Evolutionary conservation across 1,140 invertebrate genomes (phyloP).

Genomic region (Brachionus plicatilis): DNA sequence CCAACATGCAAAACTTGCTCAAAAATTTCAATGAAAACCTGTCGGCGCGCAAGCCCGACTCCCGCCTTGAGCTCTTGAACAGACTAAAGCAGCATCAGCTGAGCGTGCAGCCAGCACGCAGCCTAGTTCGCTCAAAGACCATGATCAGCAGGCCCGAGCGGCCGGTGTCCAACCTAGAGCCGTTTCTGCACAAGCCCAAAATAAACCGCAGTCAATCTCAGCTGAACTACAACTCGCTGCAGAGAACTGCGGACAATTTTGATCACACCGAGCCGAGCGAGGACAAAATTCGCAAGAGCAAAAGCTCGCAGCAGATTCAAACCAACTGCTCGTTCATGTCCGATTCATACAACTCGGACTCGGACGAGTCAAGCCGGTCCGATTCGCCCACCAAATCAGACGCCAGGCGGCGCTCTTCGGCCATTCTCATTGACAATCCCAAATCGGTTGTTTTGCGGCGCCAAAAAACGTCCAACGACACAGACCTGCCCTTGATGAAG

Average conservation of each 20-base stretch:
- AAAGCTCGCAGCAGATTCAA: neutral
- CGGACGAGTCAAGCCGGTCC: neutral
- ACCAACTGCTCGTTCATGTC: neutral
- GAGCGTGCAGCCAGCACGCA: neutral
- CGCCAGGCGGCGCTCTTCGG: neutral
- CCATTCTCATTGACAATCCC: neutral
- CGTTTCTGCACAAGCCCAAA: neutral
- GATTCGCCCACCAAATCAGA: neutral
- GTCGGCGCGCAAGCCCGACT: neutral
- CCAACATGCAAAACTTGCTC: constrained; percentile 28
- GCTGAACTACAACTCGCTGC: neutral
- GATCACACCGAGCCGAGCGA: neutral
- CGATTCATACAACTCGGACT: constrained; percentile 11
- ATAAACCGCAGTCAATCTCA: constrained; percentile 16
- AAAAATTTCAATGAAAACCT: constrained; percentile 22
- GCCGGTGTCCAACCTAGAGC: neutral
- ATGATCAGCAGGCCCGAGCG: neutral
- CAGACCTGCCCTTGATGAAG: neutral
- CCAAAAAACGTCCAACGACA: neutral
- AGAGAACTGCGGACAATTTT: neutral
- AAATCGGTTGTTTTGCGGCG: neutral
- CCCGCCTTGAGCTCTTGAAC: neutral
- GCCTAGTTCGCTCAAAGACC: neutral
- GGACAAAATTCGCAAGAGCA: neutral
- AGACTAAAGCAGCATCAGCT: neutral